Evolutionary conservation across 2,113 vertebrate genomes (phyloP), one percentile per base, ranked within the genome.

Genomic region (Lutjanus erythropterus): DNA sequence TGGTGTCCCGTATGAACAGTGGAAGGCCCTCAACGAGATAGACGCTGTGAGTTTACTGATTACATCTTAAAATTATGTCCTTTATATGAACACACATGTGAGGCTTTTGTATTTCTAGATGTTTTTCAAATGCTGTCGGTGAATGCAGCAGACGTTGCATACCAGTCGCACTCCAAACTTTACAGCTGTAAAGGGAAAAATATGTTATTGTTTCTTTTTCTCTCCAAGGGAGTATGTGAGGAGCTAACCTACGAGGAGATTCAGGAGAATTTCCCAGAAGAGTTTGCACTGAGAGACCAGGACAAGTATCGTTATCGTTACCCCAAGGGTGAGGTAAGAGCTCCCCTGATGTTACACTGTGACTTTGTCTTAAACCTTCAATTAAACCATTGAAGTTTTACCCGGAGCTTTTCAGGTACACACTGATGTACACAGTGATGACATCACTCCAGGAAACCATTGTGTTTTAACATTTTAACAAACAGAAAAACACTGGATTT

Each of bases 271-370:
- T 95, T 90, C 59, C 96, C 97, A 8, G 94, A 96, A 27, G 97
- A 98, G 83, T 96, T 98, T 65, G 97, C 97, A 0, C 86, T 98
- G 25, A 92, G 97, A 10, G 97, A 98, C 49, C 97, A 98, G 88
- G 97, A 98, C 89, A 98, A 98, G 80, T 98, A 97, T n/a, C 96
- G 96, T 0, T 98, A 98, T 56, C 95, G 96, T 47, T 98, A 98
- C 86, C 96, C 96, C 19, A 98, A 97, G 74, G 97, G 97, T 3
- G 97, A 97, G 94, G 97, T 97, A 83, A 91, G 84, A 0, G 0
- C 29, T 21, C 27, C 18, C 4, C 5, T 61, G 14, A 47, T n/a
- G n/a, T 1, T 9, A 8, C 2, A 14, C 59, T 23, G 4, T 2
- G 23, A 12, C 27, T 19, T 41, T 60, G 39, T 23, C 9, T 9